Conservation (phyloP, 2,113 vertebrate species). For the Spea bombifrons region DNA sequence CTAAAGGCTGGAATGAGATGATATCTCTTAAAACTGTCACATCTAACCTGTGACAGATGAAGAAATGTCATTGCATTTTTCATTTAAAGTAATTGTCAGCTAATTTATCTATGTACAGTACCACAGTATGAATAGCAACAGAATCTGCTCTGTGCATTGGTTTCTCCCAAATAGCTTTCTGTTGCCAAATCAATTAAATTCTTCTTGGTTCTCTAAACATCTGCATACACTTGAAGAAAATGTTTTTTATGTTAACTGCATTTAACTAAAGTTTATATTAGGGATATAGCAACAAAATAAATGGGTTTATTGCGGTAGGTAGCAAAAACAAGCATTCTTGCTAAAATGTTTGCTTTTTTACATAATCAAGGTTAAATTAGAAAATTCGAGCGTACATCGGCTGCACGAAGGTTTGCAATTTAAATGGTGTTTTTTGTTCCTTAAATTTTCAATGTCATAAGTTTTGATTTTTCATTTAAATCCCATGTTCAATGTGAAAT, state of each 20-base stretch:
- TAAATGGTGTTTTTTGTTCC: no score
- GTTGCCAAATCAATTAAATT: neutral
- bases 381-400: no score
- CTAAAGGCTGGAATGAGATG: constrained; percentile 4
- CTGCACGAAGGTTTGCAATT: no score
- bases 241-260: neutral
- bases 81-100: neutral
- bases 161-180: neutral
- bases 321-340: no score
- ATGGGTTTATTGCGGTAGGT: neutral
- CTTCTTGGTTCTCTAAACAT: neutral
- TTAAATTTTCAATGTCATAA: no score
- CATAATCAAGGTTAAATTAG: no score
- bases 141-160: neutral
- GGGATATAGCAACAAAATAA: neutral
- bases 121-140: neutral
- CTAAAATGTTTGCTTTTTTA: no score
- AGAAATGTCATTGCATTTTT: constrained; percentile 9
- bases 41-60: constrained; percentile 5
- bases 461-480: no score
- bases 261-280: neutral
- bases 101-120: neutral
- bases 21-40: constrained; percentile 18
- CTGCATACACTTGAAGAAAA: neutral
- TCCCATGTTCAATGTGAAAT: no score